A percentile compares a stretch with the other conserved stretches of the same genome.
These are phyloP conservation scores for Musca vetustissima DNA, from an alignment of 1,140 invertebrate species.

Conservation along the genomic window DNA sequence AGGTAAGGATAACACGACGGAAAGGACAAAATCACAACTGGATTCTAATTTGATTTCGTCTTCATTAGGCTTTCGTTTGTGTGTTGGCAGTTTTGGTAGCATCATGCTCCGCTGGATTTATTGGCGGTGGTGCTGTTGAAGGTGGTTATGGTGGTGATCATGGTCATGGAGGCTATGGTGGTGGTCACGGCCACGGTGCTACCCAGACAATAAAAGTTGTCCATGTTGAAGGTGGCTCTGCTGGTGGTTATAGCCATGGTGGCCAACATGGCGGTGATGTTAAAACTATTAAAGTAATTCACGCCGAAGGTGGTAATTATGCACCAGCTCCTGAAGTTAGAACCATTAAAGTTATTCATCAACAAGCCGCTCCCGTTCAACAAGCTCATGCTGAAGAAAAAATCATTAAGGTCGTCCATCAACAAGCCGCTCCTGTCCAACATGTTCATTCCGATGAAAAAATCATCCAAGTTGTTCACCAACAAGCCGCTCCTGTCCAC, in stretches of 20 bases:
- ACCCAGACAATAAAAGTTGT: slow-evolving; percentile 45
- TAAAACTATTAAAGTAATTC: slow-evolving; percentile 48
- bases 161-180: slow-evolving; percentile 1
- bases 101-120: slow-evolving; percentile 44
- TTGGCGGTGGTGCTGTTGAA: slow-evolving; percentile 28
- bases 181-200: slow-evolving; percentile 31
- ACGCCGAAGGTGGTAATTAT: slow-evolving; percentile 18
- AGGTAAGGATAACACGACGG: neutral
- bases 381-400: slow-evolving; percentile 37
- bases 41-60: neutral
- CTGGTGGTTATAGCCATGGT: slow-evolving; percentile 27
- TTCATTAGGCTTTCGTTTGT: slow-evolving; percentile 47
- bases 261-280: slow-evolving; percentile 33
- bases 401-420: slow-evolving; percentile 47
- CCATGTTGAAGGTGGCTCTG: slow-evolving; percentile 28
- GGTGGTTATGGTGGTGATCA: slow-evolving; percentile 25
- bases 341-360: slow-evolving; percentile 42
- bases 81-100: slow-evolving; percentile 44
- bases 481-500: slow-evolving; percentile 19
- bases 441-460: slow-evolving; percentile 4
- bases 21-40: too few relatives aligned
- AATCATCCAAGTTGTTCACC: slow-evolving; percentile 28
- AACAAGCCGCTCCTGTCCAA: slow-evolving; percentile 26
- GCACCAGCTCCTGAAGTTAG: slow-evolving; percentile 29
- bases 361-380: slow-evolving; percentile 1